Evolutionary conservation across 2,888 invertebrate genomes (phyloP), one percentile per base, ranked within the genome.

Genomic region (Mamestra brassicae): DNA sequence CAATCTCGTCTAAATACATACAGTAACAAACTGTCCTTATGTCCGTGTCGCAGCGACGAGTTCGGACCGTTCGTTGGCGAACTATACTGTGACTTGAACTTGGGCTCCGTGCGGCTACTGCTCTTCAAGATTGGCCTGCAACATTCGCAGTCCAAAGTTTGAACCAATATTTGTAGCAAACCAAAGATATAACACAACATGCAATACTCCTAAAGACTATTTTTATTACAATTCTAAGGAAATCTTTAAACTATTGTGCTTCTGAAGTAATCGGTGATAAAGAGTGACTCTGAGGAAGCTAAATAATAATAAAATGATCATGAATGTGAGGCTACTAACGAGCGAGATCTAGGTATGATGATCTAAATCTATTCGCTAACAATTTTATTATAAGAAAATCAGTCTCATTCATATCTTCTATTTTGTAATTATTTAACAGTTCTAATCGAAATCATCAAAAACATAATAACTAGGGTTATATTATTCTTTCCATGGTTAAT

Each of bases 21-120:
- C 98, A 98, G 92, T 50, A 98, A 95, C 45, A 98, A 93, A 87
- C 97, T 97, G 89, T 98, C 98, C 90, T 98, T 97, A 0, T 98
- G 97, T 70, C 99, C 99, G 90, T 97, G 98, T n/a, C 97, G 95
- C n/a, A 98, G 94, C 61, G 97, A 94, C 3, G 97, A 92, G 94
- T 99, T 98, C 45, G 98, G 97, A 38, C 99, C 99, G 69, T 93
- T 92, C 7, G 97, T 97, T 79, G 96, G 95, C 34, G 94, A 92
- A 74, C 97, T 89, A 89, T 97, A 97, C 63, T 96, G 94, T 0
- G 98, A 98, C 90, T 97, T 97, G 89, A 97, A 97, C 89, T 97
- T 97, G 65, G 93, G 90, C 69, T 97, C 97, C 80, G 95, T 93
- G 17, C 92, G 93, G 70, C 94, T 95, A 79, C 94, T 92, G 0